Evolutionary conservation across 2,888 invertebrate species (phyloP), one percentile per base, ranked within the genome.

Genomic region (Lamproptera curius): DNA sequence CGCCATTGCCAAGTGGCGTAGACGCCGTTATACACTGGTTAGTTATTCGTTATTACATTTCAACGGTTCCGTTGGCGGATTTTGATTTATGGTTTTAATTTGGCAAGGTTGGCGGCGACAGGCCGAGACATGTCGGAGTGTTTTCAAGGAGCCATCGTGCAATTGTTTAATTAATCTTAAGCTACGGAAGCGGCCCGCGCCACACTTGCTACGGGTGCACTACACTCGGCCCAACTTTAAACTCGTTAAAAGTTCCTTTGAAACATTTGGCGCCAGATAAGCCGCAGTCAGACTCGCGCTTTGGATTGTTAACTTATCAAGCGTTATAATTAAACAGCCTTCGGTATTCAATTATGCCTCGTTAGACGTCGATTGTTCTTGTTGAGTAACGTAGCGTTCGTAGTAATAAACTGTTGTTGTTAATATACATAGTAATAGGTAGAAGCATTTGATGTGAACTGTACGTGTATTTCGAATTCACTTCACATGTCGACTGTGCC

Each of bases 91-190:
- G 77, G 65, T 69, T 82, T 86, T 86, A 87, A 87, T 87, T 86
- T 86, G 85, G 83, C 80, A 82, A 82, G 79, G 85, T 85, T 85
- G 80, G 74, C 78, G 82, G 75, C 80, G 86, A 86, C 86, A 83
- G 84, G 73, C 81, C 82, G 83, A 79, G 84, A 86, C 86, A 86
- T 81, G 86, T 85, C 79, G 80, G 85, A 86, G 86, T 86, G 84
- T 85, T 85, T 84, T 86, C 82, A 80, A 85, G 78, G 71, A 86
- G 81, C 81, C 82, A 82, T 84, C 84, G 83, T 77, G 83, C 86
- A 81, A 86, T 85, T 86, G 86, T 87, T 86, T 87, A 87, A 87
- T 87, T 87, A 87, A 86, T 87, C 85, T 85, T 76, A 76, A 77
- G 78, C 76, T 70, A 68, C 69, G 74, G 70, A 76, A 76, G 73